These are phyloP conservation scores for Geococcyx californianus DNA, from an alignment of 2,113 vertebrate genomes.

Conservation along the genomic window DNA sequence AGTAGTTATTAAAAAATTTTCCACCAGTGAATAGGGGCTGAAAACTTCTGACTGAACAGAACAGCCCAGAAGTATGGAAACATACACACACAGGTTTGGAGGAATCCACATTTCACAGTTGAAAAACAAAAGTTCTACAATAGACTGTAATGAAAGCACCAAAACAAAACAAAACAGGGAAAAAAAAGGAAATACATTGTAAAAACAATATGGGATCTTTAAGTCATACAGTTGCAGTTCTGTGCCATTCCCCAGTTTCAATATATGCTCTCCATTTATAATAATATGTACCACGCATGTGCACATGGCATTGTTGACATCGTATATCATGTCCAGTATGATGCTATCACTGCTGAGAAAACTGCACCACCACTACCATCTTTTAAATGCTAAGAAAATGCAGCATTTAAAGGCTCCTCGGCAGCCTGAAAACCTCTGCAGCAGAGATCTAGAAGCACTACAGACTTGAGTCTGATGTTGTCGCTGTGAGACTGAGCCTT, in stretches of 20 bases:
- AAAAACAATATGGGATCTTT: neutral
- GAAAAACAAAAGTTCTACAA: neutral
- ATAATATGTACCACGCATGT: neutral
- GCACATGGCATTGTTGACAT: neutral
- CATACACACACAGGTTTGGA: neutral
- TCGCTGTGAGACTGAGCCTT: neutral
- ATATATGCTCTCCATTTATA: neutral
- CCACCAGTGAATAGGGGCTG: neutral
- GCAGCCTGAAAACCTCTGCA: neutral
- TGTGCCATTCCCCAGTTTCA: neutral
- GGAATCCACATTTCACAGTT: neutral
- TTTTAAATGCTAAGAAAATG: neutral
- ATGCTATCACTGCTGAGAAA: neutral
- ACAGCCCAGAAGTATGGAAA: neutral
- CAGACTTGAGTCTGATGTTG: neutral
- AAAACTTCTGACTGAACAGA: neutral
- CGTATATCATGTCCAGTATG: neutral
- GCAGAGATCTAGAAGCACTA: neutral
- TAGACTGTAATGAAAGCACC: neutral
- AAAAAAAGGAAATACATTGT: neutral
- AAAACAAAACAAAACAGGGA: neutral
- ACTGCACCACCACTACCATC: neutral
- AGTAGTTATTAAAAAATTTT: neutral
- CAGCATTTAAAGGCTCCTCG: neutral
- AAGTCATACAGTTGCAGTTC: neutral